Conservation (phyloP, 2,113 vertebrate genomes). For the Tonatia bakeri region DNA sequence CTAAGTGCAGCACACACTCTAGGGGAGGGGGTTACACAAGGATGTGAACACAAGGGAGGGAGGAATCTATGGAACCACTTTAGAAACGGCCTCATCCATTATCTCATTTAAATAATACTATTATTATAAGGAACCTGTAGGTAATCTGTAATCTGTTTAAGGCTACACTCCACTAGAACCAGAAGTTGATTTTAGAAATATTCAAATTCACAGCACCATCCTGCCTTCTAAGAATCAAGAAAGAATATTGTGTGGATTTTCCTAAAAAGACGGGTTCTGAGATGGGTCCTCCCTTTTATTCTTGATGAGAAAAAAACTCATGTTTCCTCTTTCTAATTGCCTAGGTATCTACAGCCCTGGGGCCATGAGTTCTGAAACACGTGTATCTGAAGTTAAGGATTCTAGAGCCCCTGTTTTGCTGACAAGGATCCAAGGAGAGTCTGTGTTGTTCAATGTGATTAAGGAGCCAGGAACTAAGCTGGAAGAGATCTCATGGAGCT, state of each 20-base stretch:
- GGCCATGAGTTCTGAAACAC: neutral
- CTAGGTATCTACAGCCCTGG: neutral
- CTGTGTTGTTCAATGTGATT: neutral
- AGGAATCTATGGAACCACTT: too few species aligned
- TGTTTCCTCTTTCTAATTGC: neutral
- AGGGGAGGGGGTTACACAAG: too few species aligned
- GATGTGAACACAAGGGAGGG: rapidly evolving
- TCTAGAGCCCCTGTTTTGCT: rapidly evolving
- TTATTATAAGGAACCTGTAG: too few species aligned
- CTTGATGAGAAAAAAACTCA: neutral
- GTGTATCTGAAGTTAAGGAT: neutral
- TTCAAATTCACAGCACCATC: neutral
- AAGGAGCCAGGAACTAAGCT: rapidly evolving
- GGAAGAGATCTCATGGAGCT: rapidly evolving
- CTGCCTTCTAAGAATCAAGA: neutral
- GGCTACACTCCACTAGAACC: too few species aligned
- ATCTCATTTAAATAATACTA: neutral
- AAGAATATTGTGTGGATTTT: neutral
- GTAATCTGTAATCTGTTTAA: neutral
- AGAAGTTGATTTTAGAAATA: too few species aligned
- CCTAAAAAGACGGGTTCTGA: neutral
- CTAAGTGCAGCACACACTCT: too few species aligned
- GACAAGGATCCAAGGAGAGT: neutral
- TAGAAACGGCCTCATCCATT: neutral
- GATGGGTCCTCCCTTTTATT: neutral